Evolutionary conservation across 1,140 invertebrate species (phyloP).

Genomic region (Amphibalanus amphitrite): DNA sequence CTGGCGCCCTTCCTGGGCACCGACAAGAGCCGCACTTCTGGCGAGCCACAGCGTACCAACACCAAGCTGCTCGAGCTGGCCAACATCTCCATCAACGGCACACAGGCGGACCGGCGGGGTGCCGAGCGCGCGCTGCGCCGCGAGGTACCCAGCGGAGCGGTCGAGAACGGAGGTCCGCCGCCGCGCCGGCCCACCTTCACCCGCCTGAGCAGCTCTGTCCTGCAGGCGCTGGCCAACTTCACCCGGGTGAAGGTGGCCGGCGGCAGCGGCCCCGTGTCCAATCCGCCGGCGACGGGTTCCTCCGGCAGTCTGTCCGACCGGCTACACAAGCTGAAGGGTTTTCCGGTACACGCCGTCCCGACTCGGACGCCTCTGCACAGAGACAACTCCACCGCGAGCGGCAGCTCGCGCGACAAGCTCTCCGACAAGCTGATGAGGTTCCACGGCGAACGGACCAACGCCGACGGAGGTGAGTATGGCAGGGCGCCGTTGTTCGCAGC

Average conservation of each 20-base stretch:
- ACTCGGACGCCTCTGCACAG: neutral
- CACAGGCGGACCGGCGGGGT: neutral
- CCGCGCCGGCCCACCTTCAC: no score
- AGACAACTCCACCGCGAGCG: neutral
- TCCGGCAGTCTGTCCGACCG: neutral
- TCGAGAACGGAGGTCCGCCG: no score
- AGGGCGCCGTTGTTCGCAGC: constrained; percentile 9
- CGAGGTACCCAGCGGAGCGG: neutral
- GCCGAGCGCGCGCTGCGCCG: neutral
- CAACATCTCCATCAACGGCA: neutral
- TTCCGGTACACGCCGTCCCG: no score
- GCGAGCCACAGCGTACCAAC: neutral
- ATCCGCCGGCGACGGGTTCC: no score
- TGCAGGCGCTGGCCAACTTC: neutral
- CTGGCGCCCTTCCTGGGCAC: neutral
- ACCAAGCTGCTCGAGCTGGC: neutral
- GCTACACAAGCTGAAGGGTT: neutral
- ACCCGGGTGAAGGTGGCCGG: neutral
- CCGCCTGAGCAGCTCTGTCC: neutral
- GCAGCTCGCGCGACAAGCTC: neutral
- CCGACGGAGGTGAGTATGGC: neutral
- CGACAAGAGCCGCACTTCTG: neutral
- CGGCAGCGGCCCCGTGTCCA: no score
- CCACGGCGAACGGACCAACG: neutral
- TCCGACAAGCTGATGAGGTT: neutral